Evolutionary conservation across 2,888 invertebrate species (phyloP).

Genomic region (Biston betularia): DNA sequence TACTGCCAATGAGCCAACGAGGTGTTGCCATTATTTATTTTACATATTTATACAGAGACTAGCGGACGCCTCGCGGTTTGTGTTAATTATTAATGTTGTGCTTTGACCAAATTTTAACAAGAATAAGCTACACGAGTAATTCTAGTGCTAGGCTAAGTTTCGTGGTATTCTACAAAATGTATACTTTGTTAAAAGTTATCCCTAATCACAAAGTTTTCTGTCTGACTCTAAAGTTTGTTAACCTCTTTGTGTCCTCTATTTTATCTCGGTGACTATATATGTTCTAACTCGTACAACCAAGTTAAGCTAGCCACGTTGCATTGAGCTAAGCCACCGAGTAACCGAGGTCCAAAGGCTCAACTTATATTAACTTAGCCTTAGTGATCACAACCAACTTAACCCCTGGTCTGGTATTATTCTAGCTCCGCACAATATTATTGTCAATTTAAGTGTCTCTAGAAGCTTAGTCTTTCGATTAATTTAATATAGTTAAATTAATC

Average conservation of each 20-base stretch:
- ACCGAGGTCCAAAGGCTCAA: constrained; percentile 10
- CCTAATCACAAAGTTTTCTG: not conserved
- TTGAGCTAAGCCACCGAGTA: constrained; percentile 17
- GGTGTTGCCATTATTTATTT: too few species aligned
- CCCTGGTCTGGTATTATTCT: constrained; percentile 13
- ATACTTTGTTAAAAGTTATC: not conserved
- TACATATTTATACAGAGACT: too few species aligned
- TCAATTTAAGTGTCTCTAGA: constrained; percentile 1
- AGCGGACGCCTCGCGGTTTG: too few species aligned
- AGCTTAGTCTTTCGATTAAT: not conserved
- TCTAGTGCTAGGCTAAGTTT: too few species aligned
- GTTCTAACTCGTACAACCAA: constrained; percentile 4
- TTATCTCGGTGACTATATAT: constrained; percentile 1
- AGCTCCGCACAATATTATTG: constrained; percentile 15
- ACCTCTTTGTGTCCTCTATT: not conserved
- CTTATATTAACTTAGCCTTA: constrained; percentile 21
- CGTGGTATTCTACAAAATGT: not conserved
- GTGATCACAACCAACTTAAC: constrained; percentile 15
- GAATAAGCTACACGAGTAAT: too few species aligned
- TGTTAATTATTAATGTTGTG: too few species aligned
- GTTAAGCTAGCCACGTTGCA: constrained; percentile 15
- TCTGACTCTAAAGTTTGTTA: not conserved
- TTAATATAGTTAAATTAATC: too few species aligned
- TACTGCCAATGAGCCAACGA: too few species aligned
- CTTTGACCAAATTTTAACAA: too few species aligned